Evolutionary conservation across 2,888 invertebrate species (phyloP).

Genomic region (Plusia festucae): DNA sequence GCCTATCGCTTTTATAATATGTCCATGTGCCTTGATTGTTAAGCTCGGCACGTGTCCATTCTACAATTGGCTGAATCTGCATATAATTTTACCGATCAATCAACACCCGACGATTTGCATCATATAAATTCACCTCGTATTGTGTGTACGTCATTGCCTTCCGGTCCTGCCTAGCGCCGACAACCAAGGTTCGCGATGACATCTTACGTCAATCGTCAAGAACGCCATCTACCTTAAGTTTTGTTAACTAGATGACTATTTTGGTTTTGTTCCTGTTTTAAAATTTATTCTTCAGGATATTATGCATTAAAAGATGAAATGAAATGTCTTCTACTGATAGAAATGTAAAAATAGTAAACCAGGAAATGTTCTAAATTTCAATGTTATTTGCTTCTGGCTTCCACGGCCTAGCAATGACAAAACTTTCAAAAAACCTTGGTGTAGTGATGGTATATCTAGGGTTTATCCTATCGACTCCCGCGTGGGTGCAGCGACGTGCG

Average conservation of each 20-base stretch:
- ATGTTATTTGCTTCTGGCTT: neutral
- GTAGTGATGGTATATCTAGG: constrained; percentile 56
- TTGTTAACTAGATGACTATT: constrained; percentile 13
- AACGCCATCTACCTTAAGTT: constrained; percentile 46
- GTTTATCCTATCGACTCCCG: constrained; percentile 61
- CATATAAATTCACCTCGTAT: constrained; percentile 69
- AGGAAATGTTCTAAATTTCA: neutral
- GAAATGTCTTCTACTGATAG: constrained; percentile 4
- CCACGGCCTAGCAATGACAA: constrained; percentile 6
- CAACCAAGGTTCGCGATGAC: constrained; percentile 63
- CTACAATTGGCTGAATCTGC: constrained; percentile 51
- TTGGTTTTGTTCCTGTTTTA: neutral
- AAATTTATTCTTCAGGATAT: neutral
- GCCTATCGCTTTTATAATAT: constrained; percentile 18
- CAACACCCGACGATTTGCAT: constrained; percentile 63
- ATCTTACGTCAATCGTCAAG: constrained; percentile 52
- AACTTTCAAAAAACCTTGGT: constrained; percentile 39
- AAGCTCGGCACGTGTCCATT: constrained; percentile 50
- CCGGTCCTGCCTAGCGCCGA: constrained; percentile 64
- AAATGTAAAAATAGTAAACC: neutral
- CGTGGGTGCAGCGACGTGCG: constrained; percentile 67
- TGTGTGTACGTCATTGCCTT: constrained; percentile 69
- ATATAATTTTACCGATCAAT: constrained; percentile 60
- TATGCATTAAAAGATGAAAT: neutral
- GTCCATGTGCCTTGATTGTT: constrained; percentile 29